phyloP scores from a whole-genome alignment of 1,140 invertebrate genomes.

The Polyergus mexicanus region DNA sequence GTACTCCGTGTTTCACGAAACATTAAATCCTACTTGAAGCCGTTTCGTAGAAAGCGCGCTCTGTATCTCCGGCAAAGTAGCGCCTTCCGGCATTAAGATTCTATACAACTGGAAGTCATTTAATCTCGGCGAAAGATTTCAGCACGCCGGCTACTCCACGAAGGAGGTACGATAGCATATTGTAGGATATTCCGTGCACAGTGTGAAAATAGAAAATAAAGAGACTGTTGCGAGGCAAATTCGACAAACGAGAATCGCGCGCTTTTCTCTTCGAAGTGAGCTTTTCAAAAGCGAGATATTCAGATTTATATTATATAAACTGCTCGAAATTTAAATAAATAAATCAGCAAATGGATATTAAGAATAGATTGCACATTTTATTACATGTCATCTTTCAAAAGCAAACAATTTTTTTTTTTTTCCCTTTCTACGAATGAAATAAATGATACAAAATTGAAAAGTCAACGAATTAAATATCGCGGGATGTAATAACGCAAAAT shows the following conservation, averaged over 20 bases:
- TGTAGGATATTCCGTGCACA: constrained; percentile 43
- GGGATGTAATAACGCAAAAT: background rate
- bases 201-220: constrained; percentile 60
- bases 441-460: background rate
- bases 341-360: background rate
- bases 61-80: constrained; percentile 56
- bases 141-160: constrained; percentile 45
- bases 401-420: too few species aligned
- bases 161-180: constrained; percentile 29
- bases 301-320: constrained; percentile 9
- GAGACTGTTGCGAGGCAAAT: constrained; percentile 52
- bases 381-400: background rate
- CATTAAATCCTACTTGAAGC: constrained; percentile 59
- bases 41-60: constrained; percentile 52
- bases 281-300: background rate
- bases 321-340: constrained; percentile 3
- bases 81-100: constrained; percentile 61
- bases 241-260: constrained; percentile 36
- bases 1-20: constrained; percentile 62
- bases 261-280: background rate
- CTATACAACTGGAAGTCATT: constrained; percentile 64
- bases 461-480: constrained; percentile 24
- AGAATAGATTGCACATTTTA: background rate
- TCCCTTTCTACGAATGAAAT: background rate
- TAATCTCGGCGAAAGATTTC: constrained; percentile 61